Conservation (phyloP, 2,888 invertebrate species). For the Caenorhabditis becei region DNA sequence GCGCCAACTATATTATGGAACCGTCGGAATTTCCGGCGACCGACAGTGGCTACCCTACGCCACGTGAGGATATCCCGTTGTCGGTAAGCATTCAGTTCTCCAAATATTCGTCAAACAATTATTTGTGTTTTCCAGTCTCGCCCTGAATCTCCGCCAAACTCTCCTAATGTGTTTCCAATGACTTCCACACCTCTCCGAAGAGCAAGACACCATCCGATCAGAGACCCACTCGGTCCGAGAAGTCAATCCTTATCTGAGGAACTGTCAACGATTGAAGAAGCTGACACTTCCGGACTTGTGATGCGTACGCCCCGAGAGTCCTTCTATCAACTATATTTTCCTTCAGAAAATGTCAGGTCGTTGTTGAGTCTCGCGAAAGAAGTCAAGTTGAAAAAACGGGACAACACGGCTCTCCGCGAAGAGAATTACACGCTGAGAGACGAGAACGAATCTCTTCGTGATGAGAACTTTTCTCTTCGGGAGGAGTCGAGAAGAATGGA, state of each 20-base stretch:
- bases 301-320: constrained; percentile 15
- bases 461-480: constrained; percentile 20
- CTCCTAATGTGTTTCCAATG: constrained; percentile 12
- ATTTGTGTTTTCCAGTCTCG: constrained; percentile 18
- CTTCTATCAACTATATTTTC: constrained; percentile 13
- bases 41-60: constrained; percentile 60
- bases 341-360: constrained; percentile 34
- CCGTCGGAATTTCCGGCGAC: constrained; percentile 28
- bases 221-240: background rate
- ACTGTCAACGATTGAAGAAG: constrained; percentile 26
- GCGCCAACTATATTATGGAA: no score
- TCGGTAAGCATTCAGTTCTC: constrained; percentile 16
- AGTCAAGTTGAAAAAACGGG: constrained; percentile 11
- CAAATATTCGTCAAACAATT: background rate
- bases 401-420: constrained; percentile 8
- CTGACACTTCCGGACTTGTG: background rate
- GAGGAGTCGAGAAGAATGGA: constrained; percentile 22
- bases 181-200: constrained; percentile 47
- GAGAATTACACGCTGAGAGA: constrained; percentile 26
- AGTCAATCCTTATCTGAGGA: background rate
- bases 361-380: constrained; percentile 35
- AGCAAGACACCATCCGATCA: background rate
- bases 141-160: constrained; percentile 20
- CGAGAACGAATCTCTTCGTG: constrained; percentile 35
- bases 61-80: constrained; percentile 44